Evolutionary conservation across 2,797 vertebrate species (phyloP).

Genomic region (Coreius guichenoti): DNA sequence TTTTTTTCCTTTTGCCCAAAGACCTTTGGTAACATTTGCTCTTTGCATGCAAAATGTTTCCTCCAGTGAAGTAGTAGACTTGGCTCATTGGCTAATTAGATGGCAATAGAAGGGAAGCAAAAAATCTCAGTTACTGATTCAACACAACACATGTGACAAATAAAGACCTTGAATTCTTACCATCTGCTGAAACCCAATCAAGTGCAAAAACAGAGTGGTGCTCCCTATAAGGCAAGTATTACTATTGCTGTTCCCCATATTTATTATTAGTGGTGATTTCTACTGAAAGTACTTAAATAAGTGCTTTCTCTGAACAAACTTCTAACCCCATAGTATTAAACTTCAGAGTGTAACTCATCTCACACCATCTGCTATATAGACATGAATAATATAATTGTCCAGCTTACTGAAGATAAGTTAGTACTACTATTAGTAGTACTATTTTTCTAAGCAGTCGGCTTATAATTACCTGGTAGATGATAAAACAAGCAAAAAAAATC

Average conservation of each 20-base stretch:
- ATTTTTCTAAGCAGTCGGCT: too few species aligned
- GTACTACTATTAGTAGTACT: too few species aligned
- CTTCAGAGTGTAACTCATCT: too few species aligned
- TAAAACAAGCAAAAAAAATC: too few species aligned
- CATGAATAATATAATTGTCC: too few species aligned
- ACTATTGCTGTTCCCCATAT: neutral
- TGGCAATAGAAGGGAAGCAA: neutral
- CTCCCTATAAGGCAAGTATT: neutral
- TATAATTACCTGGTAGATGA: too few species aligned
- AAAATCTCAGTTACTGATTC: neutral
- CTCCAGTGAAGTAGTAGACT: neutral
- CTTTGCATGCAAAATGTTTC: neutral
- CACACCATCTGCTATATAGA: too few species aligned
- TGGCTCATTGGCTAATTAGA: neutral
- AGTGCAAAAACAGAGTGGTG: neutral
- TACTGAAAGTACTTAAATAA: too few species aligned
- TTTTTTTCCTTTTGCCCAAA: neutral
- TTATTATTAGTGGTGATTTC: too few species aligned
- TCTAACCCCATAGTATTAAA: too few species aligned
- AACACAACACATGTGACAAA: conserved; percentile 1
- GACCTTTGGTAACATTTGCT: neutral
- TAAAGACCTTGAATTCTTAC: neutral
- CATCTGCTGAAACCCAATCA: neutral
- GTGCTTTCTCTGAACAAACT: too few species aligned
- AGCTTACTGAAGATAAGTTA: too few species aligned